Evolutionary conservation across 2,888 invertebrate species (phyloP).

Genomic region (Spodoptera exigua): DNA sequence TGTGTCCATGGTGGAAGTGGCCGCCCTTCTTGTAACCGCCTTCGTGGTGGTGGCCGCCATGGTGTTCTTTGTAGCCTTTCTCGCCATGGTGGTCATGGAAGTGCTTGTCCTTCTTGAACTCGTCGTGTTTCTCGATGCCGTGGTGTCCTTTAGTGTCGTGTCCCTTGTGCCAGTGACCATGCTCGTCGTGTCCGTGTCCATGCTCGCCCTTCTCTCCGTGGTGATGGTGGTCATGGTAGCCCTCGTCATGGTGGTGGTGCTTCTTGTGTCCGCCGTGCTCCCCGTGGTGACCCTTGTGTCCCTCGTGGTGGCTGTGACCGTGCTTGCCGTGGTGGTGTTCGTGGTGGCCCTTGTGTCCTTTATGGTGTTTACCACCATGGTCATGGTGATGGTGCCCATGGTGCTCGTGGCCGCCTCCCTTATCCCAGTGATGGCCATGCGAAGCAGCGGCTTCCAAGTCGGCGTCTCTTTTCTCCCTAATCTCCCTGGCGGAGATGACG

Average conservation of each 20-base stretch:
- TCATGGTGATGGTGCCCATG: slow-evolving; percentile 90
- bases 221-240: slow-evolving; percentile 89
- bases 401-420: slow-evolving; percentile 87
- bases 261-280: slow-evolving; percentile 90
- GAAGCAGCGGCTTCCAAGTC: slow-evolving; percentile 87
- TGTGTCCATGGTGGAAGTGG: slow-evolving; percentile 93
- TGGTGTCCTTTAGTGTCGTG: slow-evolving; percentile 95
- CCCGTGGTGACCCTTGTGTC: slow-evolving; percentile 88
- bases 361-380: slow-evolving; percentile 90
- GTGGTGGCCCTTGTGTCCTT: slow-evolving; percentile 91
- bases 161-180: slow-evolving; percentile 93
- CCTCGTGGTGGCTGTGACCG: slow-evolving; percentile 92
- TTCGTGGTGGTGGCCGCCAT: slow-evolving; percentile 93
- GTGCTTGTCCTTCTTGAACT: slow-evolving; percentile 95
- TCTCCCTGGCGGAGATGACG: slow-evolving; percentile 82
- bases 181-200: slow-evolving; percentile 82
- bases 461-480: slow-evolving; percentile 79
- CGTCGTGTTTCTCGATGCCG: slow-evolving; percentile 94
- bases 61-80: slow-evolving; percentile 92
- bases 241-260: slow-evolving; percentile 90
- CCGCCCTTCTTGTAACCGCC: slow-evolving; percentile 94
- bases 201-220: slow-evolving; percentile 90
- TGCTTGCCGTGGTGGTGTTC: slow-evolving; percentile 90
- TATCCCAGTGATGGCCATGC: slow-evolving; percentile 66
- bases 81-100: slow-evolving; percentile 95